Percentiles rank a stretch among this genome's conserved stretches.
Conservation (phyloP, 2,113 vertebrate genomes). For the Gambusia affinis region DNA sequence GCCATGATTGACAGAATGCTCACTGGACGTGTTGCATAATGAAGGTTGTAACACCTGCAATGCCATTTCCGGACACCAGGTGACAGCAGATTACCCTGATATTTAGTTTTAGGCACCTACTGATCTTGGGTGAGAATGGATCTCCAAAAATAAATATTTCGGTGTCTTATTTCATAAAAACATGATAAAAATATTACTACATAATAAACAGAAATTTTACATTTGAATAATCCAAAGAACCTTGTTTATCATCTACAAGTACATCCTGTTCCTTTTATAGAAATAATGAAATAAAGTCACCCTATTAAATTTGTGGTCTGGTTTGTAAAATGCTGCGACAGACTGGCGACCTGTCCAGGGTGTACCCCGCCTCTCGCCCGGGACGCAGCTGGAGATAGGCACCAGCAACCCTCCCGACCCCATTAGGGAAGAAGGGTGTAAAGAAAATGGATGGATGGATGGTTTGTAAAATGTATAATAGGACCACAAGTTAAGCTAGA, state of each 20-base stretch:
- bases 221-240: background rate
- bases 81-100: constrained; percentile 44
- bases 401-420: too few relatives aligned
- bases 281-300: background rate
- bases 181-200: background rate
- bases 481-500: constrained; percentile 11
- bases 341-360: too few relatives aligned
- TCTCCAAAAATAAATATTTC: background rate
- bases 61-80: constrained; percentile 48
- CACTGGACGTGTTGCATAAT: constrained; percentile 40
- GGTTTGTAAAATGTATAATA: constrained; percentile 4
- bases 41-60: constrained; percentile 33
- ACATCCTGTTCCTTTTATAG: background rate
- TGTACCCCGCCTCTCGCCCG: too few relatives aligned
- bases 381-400: too few relatives aligned
- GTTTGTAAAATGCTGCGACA: background rate
- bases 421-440: too few relatives aligned
- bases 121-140: background rate
- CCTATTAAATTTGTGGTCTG: background rate
- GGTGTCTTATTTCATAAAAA: background rate
- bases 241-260: background rate
- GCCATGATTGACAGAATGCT: constrained; percentile 6
- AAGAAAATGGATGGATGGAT: background rate
- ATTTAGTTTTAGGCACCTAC: background rate
- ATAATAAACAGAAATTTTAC: background rate